A percentile compares a stretch with the other conserved stretches of the same genome.
Conservation (phyloP, 2,888 invertebrate genomes). For the Ramazzottius varieornatus region DNA sequence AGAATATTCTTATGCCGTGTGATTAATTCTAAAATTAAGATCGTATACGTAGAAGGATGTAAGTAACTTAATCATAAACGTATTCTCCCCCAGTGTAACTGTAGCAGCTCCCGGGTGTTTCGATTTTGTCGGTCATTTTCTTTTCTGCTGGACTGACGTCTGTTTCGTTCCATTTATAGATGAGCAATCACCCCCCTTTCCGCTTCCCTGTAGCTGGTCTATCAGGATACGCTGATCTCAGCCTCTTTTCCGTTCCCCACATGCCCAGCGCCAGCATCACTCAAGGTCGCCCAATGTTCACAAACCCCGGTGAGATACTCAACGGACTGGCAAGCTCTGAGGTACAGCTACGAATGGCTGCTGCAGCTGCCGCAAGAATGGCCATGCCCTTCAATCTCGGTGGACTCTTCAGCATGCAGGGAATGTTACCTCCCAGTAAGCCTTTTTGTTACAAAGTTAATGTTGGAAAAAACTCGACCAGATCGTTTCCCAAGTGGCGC, state of each 20-base stretch:
- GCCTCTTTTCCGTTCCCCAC: background rate
- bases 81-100: too few relatives aligned
- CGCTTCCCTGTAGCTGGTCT: background rate
- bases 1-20: too few relatives aligned
- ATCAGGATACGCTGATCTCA: background rate
- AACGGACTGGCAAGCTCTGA: background rate
- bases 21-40: too few relatives aligned
- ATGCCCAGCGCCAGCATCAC: background rate
- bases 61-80: too few relatives aligned
- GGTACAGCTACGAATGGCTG: background rate
- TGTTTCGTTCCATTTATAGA: too few relatives aligned
- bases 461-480: too few relatives aligned
- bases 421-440: conserved; percentile 1
- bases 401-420: background rate
- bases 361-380: background rate
- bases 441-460: too few relatives aligned
- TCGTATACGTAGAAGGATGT: too few relatives aligned
- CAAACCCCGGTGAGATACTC: background rate
- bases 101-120: too few relatives aligned
- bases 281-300: background rate
- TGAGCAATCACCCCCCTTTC: background rate
- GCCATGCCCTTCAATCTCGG: background rate
- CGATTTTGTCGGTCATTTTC: too few relatives aligned
- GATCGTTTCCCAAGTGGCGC: too few relatives aligned
- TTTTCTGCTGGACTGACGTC: too few relatives aligned